These are phyloP conservation scores for Drosophila quadrilineata DNA, from an alignment of 1,140 invertebrate genomes.

Conservation along the genomic window DNA sequence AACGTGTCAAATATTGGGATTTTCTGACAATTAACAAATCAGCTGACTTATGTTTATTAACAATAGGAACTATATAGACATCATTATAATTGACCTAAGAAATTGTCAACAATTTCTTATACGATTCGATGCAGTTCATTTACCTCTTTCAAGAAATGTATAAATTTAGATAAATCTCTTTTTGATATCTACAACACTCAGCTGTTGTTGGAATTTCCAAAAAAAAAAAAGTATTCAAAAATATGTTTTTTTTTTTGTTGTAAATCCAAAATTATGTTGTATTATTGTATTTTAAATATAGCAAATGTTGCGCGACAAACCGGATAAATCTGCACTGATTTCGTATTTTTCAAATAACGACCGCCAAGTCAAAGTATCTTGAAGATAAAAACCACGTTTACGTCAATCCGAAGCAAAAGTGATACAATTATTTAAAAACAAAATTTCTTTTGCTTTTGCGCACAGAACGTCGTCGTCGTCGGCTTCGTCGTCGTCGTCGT, in stretches of 20 bases:
- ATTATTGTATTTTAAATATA: slow-evolving; percentile 25
- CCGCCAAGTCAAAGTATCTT: slow-evolving; percentile 26
- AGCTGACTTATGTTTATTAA: no score
- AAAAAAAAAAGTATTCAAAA: slow-evolving; percentile 40
- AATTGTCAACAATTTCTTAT: background rate
- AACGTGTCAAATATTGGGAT: no score
- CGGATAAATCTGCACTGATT: slow-evolving; percentile 53
- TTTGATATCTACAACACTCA: slow-evolving; percentile 9
- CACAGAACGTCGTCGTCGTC: slow-evolving; percentile 22
- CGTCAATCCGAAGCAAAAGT: no score
- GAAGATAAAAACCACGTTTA: slow-evolving; percentile 52
- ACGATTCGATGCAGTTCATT: slow-evolving; percentile 12
- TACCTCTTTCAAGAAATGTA: slow-evolving; percentile 28
- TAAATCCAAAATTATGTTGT: slow-evolving; percentile 19
- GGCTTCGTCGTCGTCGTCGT: slow-evolving; percentile 27
- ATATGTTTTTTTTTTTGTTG: slow-evolving; percentile 19
- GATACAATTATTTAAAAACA: no score
- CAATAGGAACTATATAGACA: no score
- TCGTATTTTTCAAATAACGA: no score
- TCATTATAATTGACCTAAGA: no score
- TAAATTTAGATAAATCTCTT: background rate
- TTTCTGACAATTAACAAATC: no score
- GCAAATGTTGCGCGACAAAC: slow-evolving; percentile 28
- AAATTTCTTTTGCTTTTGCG: slow-evolving; percentile 16
- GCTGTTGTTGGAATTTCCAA: slow-evolving; percentile 19